Evolutionary conservation across 1,140 invertebrate species (phyloP), one percentile per base, ranked within the genome.

Genomic region (Pemphigus obesinymphae): DNA sequence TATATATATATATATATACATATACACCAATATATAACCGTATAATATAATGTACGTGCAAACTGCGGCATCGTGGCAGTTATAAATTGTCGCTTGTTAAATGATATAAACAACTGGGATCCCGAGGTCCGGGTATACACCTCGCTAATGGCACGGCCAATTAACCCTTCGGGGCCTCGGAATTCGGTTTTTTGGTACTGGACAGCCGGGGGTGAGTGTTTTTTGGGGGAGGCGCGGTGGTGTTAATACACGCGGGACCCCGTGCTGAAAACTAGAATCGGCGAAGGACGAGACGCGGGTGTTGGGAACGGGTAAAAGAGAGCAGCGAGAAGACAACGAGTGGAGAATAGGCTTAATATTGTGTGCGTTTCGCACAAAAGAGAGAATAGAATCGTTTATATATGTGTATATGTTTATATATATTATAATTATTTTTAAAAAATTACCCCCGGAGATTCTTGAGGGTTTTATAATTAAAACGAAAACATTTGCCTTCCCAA

Each of bases 91-190:
- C 76, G 34, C 76, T 63, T 63, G 76, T 80, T 80, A 80, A 80
- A 80, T 63, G 76, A 80, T 80, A 80, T 80, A 80, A 80, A 80
- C 76, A 80, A 80, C 76, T 80, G 76, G 76, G 76, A 43, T 63
- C 55, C 55, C 53, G 37, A 8, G 43, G 43, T 13, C 37, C 15
- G 73, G 45, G 53, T 55, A 78, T 34, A 58, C 53, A 78, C 76
- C 76, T 80, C 76, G 55, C 76, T 80, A 80, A 80, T 80, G 76
- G 76, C 37, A 80, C 23, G 76, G 55, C 76, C 76, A 80, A 80
- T 80, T 80, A 80, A 80, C 76, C 76, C 76, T 80, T 80, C 76
- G 13, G 76, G 76, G 53, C 15, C 53, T 26, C 15, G 76, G 53
- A 78, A 78, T 63, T 80, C 34, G 76, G 76, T 63, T 80, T 80